A percentile compares a stretch with the other conserved stretches of the same genome.
Conservation (phyloP, 2,888 invertebrate species). For the Nemotelus pantherinus region DNA sequence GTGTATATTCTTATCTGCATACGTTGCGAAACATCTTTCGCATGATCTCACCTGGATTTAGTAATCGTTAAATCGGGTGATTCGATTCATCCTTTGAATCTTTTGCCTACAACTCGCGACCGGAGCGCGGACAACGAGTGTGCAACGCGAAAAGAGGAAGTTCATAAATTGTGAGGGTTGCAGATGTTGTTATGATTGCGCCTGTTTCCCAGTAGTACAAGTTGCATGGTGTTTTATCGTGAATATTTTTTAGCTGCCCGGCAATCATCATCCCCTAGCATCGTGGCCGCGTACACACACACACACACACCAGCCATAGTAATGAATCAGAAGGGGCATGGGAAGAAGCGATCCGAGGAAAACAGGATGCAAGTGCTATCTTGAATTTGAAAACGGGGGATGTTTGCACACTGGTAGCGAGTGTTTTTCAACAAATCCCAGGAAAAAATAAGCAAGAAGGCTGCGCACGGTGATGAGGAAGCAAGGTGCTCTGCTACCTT, state of each 20-base stretch:
- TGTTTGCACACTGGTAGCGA: constrained; percentile 18
- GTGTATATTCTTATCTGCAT: constrained; percentile 33
- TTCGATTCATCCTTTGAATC: constrained; percentile 31
- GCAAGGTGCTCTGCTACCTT: constrained; percentile 43
- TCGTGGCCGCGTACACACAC: not conserved
- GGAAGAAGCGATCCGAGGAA: constrained; percentile 32
- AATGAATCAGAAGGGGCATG: constrained; percentile 4
- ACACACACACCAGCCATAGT: not conserved
- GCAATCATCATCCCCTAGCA: constrained; percentile 20
- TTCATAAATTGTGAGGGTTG: constrained; percentile 44
- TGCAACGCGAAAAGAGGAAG: constrained; percentile 42
- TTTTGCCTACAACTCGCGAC: constrained; percentile 5
- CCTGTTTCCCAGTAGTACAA: constrained; percentile 41
- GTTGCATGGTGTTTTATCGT: constrained; percentile 32
- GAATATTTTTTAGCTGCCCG: not conserved
- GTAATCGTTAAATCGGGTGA: constrained; percentile 42
- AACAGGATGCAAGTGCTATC: constrained; percentile 45
- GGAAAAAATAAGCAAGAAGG: not conserved
- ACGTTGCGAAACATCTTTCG: constrained; percentile 29
- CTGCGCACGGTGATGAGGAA: constrained; percentile 38
- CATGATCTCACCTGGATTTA: constrained; percentile 45
- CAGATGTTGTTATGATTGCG: constrained; percentile 44
- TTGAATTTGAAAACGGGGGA: constrained; percentile 30
- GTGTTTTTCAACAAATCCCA: not conserved
- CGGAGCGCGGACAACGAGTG: not conserved